Conservation (phyloP, 2,888 invertebrate genomes). For the Escarpia spicata region DNA sequence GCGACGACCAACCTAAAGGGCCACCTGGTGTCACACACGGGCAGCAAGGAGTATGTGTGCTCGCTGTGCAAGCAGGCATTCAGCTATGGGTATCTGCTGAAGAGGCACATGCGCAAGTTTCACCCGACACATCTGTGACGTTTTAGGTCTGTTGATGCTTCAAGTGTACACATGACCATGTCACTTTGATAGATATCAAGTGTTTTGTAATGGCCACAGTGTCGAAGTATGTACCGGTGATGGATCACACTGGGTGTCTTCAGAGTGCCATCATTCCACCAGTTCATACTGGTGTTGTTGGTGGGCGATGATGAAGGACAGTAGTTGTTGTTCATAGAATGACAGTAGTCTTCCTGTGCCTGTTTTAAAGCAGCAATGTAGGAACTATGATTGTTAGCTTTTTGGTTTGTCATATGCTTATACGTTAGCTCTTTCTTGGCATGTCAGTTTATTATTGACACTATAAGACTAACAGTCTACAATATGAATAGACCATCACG, state of each 20-base stretch:
- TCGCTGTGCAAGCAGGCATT: slow-evolving; percentile 21
- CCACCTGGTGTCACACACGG: slow-evolving; percentile 26
- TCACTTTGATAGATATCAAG: not conserved
- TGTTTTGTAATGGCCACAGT: not conserved
- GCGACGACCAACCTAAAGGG: slow-evolving; percentile 27
- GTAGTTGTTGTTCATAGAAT: too few relatives aligned
- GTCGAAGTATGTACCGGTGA: not conserved
- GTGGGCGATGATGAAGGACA: not conserved
- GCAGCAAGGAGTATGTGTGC: slow-evolving; percentile 26
- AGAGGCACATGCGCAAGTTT: not conserved
- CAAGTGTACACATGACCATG: not conserved
- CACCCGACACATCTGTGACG: not conserved
- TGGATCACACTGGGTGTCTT: not conserved
- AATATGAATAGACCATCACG: too few relatives aligned
- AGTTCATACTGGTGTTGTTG: not conserved
- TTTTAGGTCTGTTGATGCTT: not conserved
- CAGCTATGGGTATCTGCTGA: slow-evolving; percentile 25
- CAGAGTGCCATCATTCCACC: not conserved
- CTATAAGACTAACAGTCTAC: too few relatives aligned
- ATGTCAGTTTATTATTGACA: too few relatives aligned
- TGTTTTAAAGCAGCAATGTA: not conserved
- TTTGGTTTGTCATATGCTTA: not conserved
- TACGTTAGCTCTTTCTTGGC: not conserved
- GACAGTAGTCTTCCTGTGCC: not conserved
- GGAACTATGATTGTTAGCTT: not conserved